These are phyloP conservation scores for Kryptolebias ocellatus DNA, from an alignment of 2,797 vertebrate genomes.

Conservation along the genomic window DNA sequence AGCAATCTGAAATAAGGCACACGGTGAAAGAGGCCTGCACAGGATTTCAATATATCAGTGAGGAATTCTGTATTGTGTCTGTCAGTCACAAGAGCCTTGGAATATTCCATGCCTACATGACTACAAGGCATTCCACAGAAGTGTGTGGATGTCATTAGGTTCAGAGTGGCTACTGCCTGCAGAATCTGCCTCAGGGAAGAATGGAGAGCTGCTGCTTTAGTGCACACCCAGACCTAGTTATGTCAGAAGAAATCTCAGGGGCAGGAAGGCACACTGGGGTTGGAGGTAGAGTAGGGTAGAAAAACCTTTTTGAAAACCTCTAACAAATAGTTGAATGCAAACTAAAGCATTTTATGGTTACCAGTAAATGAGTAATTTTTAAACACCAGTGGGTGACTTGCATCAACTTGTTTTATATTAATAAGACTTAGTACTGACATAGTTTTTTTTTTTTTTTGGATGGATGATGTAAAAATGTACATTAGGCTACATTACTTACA, in stretches of 20 bases:
- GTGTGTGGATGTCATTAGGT: constrained; percentile 47
- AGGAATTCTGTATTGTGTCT: neutral
- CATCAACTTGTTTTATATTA: constrained; percentile 27
- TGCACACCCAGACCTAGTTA: constrained; percentile 71
- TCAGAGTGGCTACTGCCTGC: constrained; percentile 40
- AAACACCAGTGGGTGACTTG: constrained; percentile 19
- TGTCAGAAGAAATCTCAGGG: constrained; percentile 67
- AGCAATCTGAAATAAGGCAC: neutral
- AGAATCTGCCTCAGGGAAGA: constrained; percentile 54
- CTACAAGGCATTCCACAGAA: constrained; percentile 23
- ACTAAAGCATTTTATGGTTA: constrained; percentile 35
- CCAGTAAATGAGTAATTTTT: constrained; percentile 35
- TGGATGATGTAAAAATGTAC: constrained; percentile 7
- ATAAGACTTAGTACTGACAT: constrained; percentile 37
- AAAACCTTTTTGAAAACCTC: constrained; percentile 9
- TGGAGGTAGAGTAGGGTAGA: constrained; percentile 10
- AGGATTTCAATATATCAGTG: neutral
- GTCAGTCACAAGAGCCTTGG: neutral
- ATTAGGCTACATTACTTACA: constrained; percentile 23
- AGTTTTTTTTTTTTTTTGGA: constrained; percentile 31
- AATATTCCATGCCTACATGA: constrained; percentile 6
- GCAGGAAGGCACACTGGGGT: constrained; percentile 30
- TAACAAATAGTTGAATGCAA: constrained; percentile 43
- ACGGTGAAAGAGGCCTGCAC: neutral
- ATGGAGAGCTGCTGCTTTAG: constrained; percentile 65